phyloP scores from a whole-genome alignment of 2,113 vertebrate genomes.

The Pheucticus melanocephalus region DNA sequence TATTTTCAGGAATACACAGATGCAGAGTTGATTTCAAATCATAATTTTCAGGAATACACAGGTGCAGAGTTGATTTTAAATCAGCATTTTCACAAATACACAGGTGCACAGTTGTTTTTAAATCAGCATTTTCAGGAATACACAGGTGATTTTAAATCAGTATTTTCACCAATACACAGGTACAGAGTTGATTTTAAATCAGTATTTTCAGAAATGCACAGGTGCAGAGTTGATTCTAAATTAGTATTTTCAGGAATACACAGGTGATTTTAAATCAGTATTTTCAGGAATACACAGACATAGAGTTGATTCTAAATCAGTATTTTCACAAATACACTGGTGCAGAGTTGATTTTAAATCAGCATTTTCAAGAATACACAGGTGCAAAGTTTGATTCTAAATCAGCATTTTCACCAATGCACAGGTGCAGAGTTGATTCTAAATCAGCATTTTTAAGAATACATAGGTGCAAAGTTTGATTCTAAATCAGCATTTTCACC shows the following conservation, averaged over 20 bases:
- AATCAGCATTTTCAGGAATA: not conserved
- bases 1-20: rapidly evolving
- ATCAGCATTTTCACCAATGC: not conserved
- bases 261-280: not conserved
- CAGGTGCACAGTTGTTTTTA: not conserved
- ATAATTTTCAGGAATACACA: rapidly evolving
- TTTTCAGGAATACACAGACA: rapidly evolving
- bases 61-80: not conserved
- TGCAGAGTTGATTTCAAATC: not conserved
- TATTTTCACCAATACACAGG: rapidly evolving
- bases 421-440: not conserved
- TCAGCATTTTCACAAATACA: not conserved
- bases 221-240: not conserved
- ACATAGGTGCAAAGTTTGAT: not conserved
- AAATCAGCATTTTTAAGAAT: not conserved
- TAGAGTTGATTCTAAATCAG: not conserved
- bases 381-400: not conserved
- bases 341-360: rapidly evolving
- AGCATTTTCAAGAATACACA: rapidly evolving
- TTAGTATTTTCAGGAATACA: not conserved
- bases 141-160: no score
- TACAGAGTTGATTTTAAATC: not conserved
- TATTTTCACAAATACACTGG: rapidly evolving
- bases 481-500: not conserved
- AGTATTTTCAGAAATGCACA: not conserved